These are phyloP conservation scores for Eristalinus sepulchralis DNA, from an alignment of 2,888 invertebrate species.

Conservation along the genomic window DNA sequence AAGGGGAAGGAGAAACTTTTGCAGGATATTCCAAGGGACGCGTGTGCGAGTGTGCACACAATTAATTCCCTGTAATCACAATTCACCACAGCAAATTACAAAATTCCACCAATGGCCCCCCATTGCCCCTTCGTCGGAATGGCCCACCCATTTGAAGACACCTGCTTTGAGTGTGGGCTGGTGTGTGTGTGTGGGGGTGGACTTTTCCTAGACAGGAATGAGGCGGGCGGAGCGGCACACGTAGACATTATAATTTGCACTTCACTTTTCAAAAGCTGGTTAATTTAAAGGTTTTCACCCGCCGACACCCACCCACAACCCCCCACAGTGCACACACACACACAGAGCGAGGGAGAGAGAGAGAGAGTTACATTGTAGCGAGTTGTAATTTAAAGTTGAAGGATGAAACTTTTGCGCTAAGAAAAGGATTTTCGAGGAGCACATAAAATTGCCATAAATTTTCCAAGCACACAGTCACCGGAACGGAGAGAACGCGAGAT, in stretches of 20 bases:
- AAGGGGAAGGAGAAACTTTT: constrained; percentile 5
- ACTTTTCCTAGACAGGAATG: too few species aligned
- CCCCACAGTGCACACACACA: too few species aligned
- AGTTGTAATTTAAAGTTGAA: constrained; percentile 45
- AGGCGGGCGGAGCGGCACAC: not conserved
- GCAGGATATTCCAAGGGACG: constrained; percentile 16
- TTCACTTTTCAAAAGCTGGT: constrained; percentile 69
- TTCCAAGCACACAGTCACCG: constrained; percentile 19
- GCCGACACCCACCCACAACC: not conserved
- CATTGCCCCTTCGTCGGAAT: too few species aligned
- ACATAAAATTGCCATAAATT: constrained; percentile 56
- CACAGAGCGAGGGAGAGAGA: not conserved
- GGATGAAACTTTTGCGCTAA: constrained; percentile 29
- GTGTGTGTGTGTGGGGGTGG: too few species aligned
- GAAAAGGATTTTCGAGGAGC: constrained; percentile 4
- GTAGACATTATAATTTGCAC: constrained; percentile 69
- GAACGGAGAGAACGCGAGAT: not conserved
- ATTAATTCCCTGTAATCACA: constrained; percentile 68
- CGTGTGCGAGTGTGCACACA: not conserved
- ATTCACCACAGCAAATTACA: constrained; percentile 62
- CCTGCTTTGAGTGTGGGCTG: not conserved
- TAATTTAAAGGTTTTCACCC: constrained; percentile 61
- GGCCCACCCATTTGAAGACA: not conserved
- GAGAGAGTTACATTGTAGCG: constrained; percentile 44
- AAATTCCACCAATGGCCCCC: constrained; percentile 42